Base-by-base conservation (phyloP, 2,797 vertebrate species). In the Poeciliopsis presidionis region DNA sequence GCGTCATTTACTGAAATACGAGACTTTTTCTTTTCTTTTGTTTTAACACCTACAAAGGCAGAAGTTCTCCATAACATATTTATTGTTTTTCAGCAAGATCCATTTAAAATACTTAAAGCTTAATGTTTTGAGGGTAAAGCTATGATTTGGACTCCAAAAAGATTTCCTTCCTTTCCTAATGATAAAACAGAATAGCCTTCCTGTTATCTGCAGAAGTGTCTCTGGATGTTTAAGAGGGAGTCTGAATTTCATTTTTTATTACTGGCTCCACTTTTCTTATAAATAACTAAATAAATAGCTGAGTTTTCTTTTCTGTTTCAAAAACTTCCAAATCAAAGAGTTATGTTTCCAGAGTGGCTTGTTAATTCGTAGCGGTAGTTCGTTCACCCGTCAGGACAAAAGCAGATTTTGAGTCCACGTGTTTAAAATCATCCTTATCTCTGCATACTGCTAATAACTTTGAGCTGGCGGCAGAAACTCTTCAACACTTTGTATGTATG, bases 401-500 rank as follows among this genome's bases (percentile, higher is more conserved):
- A 82, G 77, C 73, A 71, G 74, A 63, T 36, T 63, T 63, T 63
- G 36, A 67, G 36, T 67, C 8, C 63, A 41, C 18, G 4, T 41
- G 36, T 67, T 67, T 22, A 67, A 67, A 67, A 13, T 36, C 22
- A 11, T 67, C 63, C 36, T 67, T 78, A 76, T 69, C 33, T 46
- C 77, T 71, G 55, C 76, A 67, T 69, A 49, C 45, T 7, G 69
- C 39, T 79, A 81, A 81, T 78, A 59, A 65, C 63, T 74, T 36
- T 22, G 61, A 79, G 65, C 43, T n/a, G 41, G 46, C 59, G 18
- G 76, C 77, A 82, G 75, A 78, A 84, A 13, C 33, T 69, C 67
- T 76, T 14, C 18, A 83, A 81, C 73, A 71, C 30, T 5, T 39
- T 0, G 8, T 18, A 81, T 13, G 22, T 49, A 49, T 18, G 12